Evolutionary conservation across 64 coral and sea anemone species (phyloP).

Genomic region (Stichodactyla helianthus): DNA sequence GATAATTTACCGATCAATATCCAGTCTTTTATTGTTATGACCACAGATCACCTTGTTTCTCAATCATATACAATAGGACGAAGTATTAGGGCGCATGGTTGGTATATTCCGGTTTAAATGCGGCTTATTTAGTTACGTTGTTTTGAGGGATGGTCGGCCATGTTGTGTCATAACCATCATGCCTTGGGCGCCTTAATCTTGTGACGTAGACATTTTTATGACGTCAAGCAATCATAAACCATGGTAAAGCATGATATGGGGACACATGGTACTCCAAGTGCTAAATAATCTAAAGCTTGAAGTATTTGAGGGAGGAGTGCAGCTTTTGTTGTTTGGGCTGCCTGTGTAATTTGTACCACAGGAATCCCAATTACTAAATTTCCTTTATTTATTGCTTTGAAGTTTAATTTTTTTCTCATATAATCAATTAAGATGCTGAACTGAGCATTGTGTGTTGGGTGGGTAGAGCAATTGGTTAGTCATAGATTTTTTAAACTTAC

Average conservation of each 20-base stretch:
- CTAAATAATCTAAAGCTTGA: background rate
- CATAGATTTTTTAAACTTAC: too few species aligned
- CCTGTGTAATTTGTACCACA: background rate
- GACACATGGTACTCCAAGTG: background rate
- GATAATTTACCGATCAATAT: background rate
- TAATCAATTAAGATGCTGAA: too few species aligned
- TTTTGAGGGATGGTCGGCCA: conserved; percentile 49
- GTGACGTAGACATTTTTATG: background rate
- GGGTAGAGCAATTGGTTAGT: too few species aligned
- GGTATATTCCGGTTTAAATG: background rate
- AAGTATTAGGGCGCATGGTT: background rate
- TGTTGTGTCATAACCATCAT: conserved; percentile 52
- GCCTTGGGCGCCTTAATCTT: conserved; percentile 13
- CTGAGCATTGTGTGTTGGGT: too few species aligned
- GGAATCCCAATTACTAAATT: background rate
- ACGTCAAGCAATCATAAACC: background rate
- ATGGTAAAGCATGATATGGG: background rate
- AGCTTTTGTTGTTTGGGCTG: background rate
- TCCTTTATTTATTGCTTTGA: background rate
- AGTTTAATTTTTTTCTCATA: too few species aligned
- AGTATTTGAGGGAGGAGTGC: background rate
- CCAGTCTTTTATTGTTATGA: background rate
- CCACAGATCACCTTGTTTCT: background rate
- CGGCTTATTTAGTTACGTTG: conserved; percentile 18
- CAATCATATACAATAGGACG: background rate